Conservation (phyloP, 2,113 vertebrate genomes). For the Lamprotornis superbus region DNA sequence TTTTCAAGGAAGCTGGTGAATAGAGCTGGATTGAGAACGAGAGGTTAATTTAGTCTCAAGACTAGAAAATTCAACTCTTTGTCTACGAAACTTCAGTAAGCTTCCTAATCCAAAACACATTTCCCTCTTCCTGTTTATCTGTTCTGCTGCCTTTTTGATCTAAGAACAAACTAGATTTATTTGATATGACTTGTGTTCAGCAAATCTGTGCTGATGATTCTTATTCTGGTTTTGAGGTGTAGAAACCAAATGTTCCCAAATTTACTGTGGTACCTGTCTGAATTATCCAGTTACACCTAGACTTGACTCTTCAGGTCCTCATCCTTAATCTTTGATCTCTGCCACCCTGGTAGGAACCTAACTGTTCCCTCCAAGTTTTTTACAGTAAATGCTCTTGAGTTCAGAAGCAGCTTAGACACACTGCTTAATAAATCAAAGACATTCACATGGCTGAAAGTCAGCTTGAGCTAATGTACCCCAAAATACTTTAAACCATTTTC, state of each 20-base stretch:
- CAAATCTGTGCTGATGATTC: not conserved
- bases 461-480: not conserved
- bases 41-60: not conserved
- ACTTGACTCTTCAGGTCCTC: not conserved
- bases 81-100: not conserved
- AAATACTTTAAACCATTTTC: not conserved
- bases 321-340: not conserved
- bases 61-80: not conserved
- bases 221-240: not conserved
- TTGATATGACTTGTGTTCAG: not conserved
- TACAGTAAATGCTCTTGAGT: not conserved
- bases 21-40: not conserved
- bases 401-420: not conserved
- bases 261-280: not conserved
- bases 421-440: not conserved
- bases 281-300: not conserved
- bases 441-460: not conserved
- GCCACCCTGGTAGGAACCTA: not conserved
- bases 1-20: not conserved
- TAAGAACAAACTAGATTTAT: not conserved
- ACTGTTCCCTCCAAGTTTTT: not conserved
- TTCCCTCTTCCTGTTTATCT: not conserved
- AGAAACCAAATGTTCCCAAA: not conserved
- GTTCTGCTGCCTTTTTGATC: not conserved
- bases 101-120: not conserved